Evolutionary conservation across 2,113 vertebrate genomes (phyloP).

Genomic region (Prochilodus magdalenae): DNA sequence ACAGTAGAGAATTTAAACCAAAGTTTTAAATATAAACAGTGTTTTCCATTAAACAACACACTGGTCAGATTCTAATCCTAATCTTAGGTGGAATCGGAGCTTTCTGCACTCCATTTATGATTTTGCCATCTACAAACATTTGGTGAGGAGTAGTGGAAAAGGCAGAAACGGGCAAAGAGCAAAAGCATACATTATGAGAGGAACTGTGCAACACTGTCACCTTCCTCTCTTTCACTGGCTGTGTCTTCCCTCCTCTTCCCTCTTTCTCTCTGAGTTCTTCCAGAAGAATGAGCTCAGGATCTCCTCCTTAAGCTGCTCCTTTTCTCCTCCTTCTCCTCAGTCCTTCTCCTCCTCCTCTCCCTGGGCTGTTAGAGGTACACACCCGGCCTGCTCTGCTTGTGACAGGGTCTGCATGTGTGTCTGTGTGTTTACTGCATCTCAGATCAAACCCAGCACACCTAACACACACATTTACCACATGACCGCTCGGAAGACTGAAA

Average conservation of each 20-base stretch:
- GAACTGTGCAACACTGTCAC: neutral
- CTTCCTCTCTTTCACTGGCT: constrained; percentile 11
- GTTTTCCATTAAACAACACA: too few species aligned
- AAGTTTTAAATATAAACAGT: too few species aligned
- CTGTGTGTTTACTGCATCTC: neutral
- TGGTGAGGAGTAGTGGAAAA: too few species aligned
- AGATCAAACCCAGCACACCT: neutral
- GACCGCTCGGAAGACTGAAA: too few species aligned
- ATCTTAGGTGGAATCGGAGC: too few species aligned
- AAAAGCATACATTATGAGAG: neutral
- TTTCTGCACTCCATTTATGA: too few species aligned
- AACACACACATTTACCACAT: neutral
- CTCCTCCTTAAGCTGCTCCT: constrained; percentile 72
- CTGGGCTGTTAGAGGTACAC: constrained; percentile 73
- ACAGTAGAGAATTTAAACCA: too few species aligned
- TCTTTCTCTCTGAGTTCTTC: constrained; percentile 67
- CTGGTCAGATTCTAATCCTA: too few species aligned
- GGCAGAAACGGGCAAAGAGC: too few species aligned
- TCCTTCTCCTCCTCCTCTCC: constrained; percentile 70
- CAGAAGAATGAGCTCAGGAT: constrained; percentile 81
- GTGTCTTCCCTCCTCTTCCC: constrained; percentile 26
- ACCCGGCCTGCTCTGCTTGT: constrained; percentile 40
- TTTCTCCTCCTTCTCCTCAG: constrained; percentile 67
- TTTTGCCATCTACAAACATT: too few species aligned
- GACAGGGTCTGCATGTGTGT: constrained; percentile 1